Conservation (phyloP, 2,797 vertebrate genomes). For the Spondyliosoma cantharus region DNA sequence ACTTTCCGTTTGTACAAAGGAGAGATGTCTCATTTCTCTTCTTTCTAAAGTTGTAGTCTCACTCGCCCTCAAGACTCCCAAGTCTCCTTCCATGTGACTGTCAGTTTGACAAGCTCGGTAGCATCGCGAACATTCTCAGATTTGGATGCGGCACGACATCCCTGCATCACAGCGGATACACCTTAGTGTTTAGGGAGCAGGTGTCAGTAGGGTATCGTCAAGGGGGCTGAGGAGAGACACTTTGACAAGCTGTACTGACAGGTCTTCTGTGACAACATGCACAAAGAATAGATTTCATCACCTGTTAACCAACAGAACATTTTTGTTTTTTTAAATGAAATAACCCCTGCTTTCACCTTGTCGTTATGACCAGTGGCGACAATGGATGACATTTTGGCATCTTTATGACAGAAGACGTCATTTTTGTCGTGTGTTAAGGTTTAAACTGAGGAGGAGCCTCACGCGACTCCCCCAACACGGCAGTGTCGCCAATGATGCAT, state of each 20-base stretch:
- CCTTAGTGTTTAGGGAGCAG: neutral
- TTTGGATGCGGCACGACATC: neutral
- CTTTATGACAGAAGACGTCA: neutral
- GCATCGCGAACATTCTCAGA: neutral
- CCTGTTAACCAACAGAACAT: neutral
- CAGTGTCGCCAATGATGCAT: neutral
- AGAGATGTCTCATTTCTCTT: neutral
- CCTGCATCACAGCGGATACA: neutral
- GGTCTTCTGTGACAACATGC: neutral
- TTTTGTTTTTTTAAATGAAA: neutral
- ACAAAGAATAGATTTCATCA: neutral
- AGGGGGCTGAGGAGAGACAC: neutral
- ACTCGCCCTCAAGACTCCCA: neutral
- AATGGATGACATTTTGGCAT: neutral
- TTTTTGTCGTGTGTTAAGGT: neutral
- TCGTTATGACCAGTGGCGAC: neutral
- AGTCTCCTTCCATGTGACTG: neutral
- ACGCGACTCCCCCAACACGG: neutral
- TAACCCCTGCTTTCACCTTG: neutral
- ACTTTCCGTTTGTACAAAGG: neutral
- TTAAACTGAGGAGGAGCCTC: neutral
- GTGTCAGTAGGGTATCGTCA: neutral
- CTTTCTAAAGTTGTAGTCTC: neutral
- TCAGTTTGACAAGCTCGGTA: neutral
- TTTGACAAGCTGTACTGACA: neutral